Conservation (phyloP, 30 jellyfish, hydroid and myxozoan species). For the Chrysaora quinquecirrha region DNA sequence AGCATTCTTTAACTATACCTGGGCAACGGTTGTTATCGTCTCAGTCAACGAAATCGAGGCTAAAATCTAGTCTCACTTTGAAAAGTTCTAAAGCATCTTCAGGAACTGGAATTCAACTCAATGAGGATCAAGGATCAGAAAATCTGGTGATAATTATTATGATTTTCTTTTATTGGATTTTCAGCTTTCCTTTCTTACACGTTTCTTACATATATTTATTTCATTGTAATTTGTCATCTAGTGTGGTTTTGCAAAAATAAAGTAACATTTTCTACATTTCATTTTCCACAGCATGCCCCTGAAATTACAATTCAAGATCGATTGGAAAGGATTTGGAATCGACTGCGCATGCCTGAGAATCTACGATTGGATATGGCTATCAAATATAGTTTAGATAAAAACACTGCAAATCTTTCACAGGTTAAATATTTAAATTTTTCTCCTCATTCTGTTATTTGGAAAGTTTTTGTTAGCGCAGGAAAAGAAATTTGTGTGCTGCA, state of each 20-base stretch:
- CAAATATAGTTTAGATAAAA: constrained; percentile 70
- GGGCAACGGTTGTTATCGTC: too few species aligned
- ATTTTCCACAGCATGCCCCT: constrained; percentile 43
- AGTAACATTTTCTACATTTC: too few species aligned
- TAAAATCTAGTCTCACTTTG: background rate
- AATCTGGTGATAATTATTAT: background rate
- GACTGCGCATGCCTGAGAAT: constrained; percentile 82
- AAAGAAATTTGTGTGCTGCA: too few species aligned
- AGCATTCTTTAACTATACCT: too few species aligned
- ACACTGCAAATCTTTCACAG: constrained; percentile 31
- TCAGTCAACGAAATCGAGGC: background rate
- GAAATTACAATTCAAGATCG: constrained; percentile 77
- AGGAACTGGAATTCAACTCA: background rate
- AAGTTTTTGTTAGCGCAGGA: too few species aligned
- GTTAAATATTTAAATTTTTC: too few species aligned
- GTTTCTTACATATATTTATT: too few species aligned
- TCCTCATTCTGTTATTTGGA: too few species aligned
- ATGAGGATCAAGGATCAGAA: background rate
- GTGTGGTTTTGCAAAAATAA: too few species aligned
- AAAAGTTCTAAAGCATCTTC: background rate
- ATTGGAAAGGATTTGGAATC: constrained; percentile 78
- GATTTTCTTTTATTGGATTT: background rate
- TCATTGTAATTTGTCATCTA: background rate
- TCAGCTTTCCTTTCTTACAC: too few species aligned
- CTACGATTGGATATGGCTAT: constrained; percentile 85